A percentile compares a stretch with the other conserved stretches of the same genome.
Evolutionary conservation across 1,140 invertebrate species (phyloP).

Genomic region (Neuroterus valhalla): DNA sequence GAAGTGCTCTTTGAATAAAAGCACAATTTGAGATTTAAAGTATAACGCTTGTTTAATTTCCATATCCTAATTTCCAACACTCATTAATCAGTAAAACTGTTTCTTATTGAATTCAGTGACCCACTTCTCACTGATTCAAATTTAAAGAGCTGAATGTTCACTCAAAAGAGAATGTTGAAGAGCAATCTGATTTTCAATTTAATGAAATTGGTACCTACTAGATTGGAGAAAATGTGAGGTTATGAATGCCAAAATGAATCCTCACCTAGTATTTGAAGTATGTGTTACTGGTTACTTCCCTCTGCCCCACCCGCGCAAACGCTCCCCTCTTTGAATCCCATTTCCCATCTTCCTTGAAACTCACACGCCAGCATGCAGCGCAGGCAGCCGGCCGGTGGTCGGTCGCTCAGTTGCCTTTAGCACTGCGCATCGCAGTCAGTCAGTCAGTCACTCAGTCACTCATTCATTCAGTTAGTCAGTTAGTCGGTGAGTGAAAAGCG

Average conservation of each 20-base stretch:
- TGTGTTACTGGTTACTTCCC: slow-evolving; percentile 33
- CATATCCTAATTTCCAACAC: no score
- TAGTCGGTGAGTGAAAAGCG: slow-evolving; percentile 48
- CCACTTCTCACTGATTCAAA: no score
- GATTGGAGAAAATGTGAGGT: no score
- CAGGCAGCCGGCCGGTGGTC: slow-evolving; percentile 61
- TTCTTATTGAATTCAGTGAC: no score
- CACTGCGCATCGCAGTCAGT: slow-evolving; percentile 52
- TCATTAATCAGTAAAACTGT: no score
- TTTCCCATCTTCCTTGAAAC: slow-evolving; percentile 41
- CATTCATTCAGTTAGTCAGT: slow-evolving; percentile 53
- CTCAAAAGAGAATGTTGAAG: no score
- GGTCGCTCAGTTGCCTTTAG: slow-evolving; percentile 58
- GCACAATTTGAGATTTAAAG: no score
- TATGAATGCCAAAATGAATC: not conserved
- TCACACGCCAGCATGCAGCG: slow-evolving; percentile 56
- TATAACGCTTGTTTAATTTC: no score
- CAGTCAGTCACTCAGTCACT: slow-evolving; percentile 52
- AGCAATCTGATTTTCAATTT: no score
- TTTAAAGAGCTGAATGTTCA: no score
- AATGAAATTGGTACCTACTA: no score
- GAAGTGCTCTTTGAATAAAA: no score
- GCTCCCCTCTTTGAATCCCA: slow-evolving; percentile 39
- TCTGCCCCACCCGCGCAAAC: not conserved
- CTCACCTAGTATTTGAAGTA: slow-evolving; percentile 36